A percentile compares a stretch with the other conserved stretches of the same genome.
phyloP scores from a whole-genome alignment of 2,797 vertebrate genomes.

The Emys orbicularis region DNA sequence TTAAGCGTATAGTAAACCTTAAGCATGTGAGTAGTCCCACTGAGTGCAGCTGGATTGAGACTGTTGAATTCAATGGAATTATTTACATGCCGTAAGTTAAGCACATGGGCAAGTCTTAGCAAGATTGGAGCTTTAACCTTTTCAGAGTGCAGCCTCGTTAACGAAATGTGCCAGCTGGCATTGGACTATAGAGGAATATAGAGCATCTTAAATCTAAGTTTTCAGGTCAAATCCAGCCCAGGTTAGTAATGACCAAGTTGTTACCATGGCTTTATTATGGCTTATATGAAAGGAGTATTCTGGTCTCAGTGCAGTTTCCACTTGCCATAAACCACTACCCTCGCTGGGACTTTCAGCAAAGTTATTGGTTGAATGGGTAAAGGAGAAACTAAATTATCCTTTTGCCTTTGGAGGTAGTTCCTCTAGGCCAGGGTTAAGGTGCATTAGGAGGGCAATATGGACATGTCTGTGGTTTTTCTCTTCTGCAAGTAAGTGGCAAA shows the following conservation, averaged over 20 bases:
- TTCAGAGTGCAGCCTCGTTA: constrained; percentile 19
- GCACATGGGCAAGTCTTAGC: constrained; percentile 29
- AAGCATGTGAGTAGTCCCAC: constrained; percentile 14
- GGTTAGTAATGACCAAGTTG: not conserved
- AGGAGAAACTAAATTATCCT: not conserved
- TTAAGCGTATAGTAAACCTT: not conserved
- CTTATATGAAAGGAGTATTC: not conserved
- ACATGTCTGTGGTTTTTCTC: not conserved
- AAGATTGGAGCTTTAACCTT: constrained; percentile 37
- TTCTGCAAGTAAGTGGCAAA: not conserved
- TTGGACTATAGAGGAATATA: not conserved
- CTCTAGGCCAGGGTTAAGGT: not conserved
- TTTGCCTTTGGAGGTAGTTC: not conserved
- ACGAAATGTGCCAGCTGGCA: not conserved
- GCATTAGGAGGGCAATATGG: not conserved
- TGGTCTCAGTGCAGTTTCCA: not conserved
- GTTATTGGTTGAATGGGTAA: not conserved
- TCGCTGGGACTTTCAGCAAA: not conserved
- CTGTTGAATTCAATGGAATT: constrained; percentile 43
- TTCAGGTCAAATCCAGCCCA: not conserved
- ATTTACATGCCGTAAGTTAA: not conserved
- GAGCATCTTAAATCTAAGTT: not conserved
- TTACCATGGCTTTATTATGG: not conserved
- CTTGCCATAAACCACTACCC: not conserved
- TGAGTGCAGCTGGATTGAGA: constrained; percentile 7